These are phyloP conservation scores for Harpagus bidentatus DNA, from an alignment of 2,113 vertebrate genomes.

Conservation along the genomic window DNA sequence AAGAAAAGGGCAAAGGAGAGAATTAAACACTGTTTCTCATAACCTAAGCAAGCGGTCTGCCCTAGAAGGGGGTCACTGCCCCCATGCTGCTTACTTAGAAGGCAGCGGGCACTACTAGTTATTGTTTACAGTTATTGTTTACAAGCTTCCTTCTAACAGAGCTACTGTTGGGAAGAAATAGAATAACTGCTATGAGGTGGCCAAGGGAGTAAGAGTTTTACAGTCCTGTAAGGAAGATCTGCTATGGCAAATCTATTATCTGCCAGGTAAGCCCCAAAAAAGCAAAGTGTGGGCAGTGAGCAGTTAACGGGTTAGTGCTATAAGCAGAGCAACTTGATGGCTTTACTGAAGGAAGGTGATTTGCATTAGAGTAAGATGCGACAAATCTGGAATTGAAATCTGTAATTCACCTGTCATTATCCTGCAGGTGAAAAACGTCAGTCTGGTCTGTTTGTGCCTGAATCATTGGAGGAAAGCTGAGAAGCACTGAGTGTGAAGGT, in stretches of 20 bases:
- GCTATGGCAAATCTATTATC: background rate
- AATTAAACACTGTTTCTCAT: background rate
- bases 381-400: background rate
- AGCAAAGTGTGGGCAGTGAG: background rate
- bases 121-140: background rate
- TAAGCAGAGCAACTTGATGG: background rate
- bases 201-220: background rate
- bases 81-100: background rate
- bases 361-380: background rate
- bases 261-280: background rate
- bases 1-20: background rate
- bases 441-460: background rate
- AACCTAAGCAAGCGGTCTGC: accelerated
- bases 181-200: background rate
- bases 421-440: accelerated
- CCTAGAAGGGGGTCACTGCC: background rate
- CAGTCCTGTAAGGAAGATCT: background rate
- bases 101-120: background rate
- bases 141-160: background rate
- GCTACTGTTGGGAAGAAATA: background rate
- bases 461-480: background rate
- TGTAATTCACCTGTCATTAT: background rate
- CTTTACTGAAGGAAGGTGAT: background rate
- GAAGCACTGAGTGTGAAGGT: background rate
- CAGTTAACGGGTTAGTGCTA: background rate